Base-by-base conservation (phyloP, 2,888 invertebrate species). In the Ellobium chinense region DNA sequence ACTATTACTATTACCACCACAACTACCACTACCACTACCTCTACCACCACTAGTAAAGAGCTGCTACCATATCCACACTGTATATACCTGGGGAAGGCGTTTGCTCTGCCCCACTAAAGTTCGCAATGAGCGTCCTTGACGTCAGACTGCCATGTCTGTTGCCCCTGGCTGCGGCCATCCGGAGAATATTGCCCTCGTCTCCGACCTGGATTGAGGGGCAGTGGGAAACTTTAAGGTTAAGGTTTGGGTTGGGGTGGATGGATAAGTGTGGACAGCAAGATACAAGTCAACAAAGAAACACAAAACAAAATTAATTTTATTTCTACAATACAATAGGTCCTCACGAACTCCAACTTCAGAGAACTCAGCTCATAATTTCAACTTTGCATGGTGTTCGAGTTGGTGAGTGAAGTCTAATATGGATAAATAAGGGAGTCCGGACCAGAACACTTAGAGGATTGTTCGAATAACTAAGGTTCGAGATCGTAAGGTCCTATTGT, bases 101-200 rank as follows among this genome's bases (percentile, higher is more conserved):
- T 12, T 63, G 12, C 29, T 24, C 27, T 29, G 18, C 12, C 29
- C 27, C 63, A 36, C 31, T 62, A 46, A 78, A 78, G 34, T 78
- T 37, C 24, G 70, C 36, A 18, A 78, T 37, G 36, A 72, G 27
- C 9, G 78, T 78, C 24, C 78, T 58, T 39, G 70, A 62, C 54
- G 70, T 78, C 31, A 70, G 63, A 18, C 78, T 72, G 27, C 70
- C 70, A 60, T 70, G 70, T n/a, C 78, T 56, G 0, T 63, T 27
- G 0, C 27, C 39, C 0, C 54, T 14, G 62, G 63, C 78, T 5
- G 76, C 68, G 3, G 78, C 70, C 3, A 60, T 39, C 27, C 62
- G 58, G 54, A 78, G 56, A 14, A 72, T 39, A n/a, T 14, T n/a
- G 0, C 39, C 36, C 24, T 36, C 27, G 7, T 69, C 77, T 27